A percentile compares a stretch with the other conserved stretches of the same genome.
These are phyloP conservation scores for Anser cygnoides DNA, from an alignment of 2,113 vertebrate species.

Conservation along the genomic window DNA sequence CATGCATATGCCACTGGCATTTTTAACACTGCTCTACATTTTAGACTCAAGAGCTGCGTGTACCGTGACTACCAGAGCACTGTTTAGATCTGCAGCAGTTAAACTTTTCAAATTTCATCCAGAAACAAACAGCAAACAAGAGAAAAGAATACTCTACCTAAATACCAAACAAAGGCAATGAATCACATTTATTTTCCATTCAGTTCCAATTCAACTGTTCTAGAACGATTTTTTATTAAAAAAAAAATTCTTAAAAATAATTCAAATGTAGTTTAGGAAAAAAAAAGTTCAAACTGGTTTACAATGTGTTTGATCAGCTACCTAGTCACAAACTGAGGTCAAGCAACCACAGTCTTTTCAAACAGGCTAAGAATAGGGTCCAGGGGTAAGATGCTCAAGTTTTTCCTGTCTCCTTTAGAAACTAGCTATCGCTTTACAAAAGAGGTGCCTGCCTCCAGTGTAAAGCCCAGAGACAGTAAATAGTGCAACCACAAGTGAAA, in stretches of 20 bases:
- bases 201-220: background rate
- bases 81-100: background rate
- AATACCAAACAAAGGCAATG: background rate
- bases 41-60: background rate
- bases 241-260: background rate
- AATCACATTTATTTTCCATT: background rate
- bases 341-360: background rate
- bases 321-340: background rate
- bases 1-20: background rate
- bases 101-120: background rate
- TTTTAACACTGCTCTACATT: background rate
- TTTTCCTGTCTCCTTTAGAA: background rate
- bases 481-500: background rate
- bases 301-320: background rate
- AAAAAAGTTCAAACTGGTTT: background rate
- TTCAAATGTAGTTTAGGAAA: background rate
- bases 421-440: background rate
- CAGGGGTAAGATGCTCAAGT: background rate
- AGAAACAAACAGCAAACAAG: background rate
- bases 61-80: background rate
- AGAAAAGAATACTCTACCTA: background rate
- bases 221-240: background rate
- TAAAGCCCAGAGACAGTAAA: background rate
- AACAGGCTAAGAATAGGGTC: background rate
- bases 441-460: background rate